These are phyloP conservation scores for Phymorhynchus buccinoides DNA, from an alignment of 1,140 invertebrate species.

Conservation along the genomic window DNA sequence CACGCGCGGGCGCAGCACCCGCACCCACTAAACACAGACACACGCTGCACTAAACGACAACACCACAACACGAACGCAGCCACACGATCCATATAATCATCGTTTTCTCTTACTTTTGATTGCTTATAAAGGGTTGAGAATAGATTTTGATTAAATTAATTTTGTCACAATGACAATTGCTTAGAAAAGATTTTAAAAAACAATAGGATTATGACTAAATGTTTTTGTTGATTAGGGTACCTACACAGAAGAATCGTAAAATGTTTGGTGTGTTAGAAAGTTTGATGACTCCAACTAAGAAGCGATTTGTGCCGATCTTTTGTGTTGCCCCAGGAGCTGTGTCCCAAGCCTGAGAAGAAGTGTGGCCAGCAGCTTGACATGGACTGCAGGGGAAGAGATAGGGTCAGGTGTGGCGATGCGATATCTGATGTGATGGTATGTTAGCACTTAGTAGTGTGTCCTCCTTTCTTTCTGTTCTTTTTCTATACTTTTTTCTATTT, in stretches of 20 bases:
- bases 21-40: no score
- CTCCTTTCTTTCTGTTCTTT: not conserved
- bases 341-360: constrained; percentile 17
- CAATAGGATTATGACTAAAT: constrained; percentile 40
- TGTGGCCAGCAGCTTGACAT: constrained; percentile 20
- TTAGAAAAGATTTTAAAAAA: constrained; percentile 47
- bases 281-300: not conserved
- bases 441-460: not conserved
- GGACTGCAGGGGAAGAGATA: constrained; percentile 50
- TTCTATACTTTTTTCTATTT: not conserved
- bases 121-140: no score
- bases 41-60: no score
- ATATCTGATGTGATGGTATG: not conserved
- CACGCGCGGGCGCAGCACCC: no score
- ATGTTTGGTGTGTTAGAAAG: constrained; percentile 2
- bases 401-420: no score
- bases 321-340: constrained; percentile 32
- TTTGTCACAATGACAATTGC: not conserved
- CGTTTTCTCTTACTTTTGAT: no score
- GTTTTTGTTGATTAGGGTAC: no score
- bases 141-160: no score
- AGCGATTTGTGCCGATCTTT: not conserved
- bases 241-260: constrained; percentile 44
- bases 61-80: no score
- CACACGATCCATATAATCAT: no score